These are phyloP conservation scores for Trichechus manatus DNA, from an alignment of 2,113 vertebrate genomes.

Conservation along the genomic window DNA sequence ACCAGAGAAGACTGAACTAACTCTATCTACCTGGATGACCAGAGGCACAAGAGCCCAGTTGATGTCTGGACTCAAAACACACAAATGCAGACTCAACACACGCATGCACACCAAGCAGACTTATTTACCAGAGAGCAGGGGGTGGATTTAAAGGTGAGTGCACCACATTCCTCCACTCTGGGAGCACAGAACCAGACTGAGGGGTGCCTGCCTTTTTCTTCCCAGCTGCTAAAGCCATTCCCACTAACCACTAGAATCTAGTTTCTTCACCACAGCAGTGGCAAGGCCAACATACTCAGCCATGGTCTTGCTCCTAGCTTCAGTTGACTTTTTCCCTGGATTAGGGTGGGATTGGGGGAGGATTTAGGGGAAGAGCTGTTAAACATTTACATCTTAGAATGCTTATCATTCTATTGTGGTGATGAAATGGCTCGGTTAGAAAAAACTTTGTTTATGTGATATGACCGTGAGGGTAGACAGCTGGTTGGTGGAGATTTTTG, in stretches of 20 bases:
- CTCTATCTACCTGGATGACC: not conserved
- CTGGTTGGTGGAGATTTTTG: not conserved
- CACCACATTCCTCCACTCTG: too few relatives aligned
- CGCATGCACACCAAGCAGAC: too few relatives aligned
- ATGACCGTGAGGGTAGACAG: not conserved
- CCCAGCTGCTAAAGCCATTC: not conserved
- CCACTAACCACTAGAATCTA: not conserved
- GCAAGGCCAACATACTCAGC: not conserved
- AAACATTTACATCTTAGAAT: slow-evolving; percentile 13
- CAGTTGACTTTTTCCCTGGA: not conserved
- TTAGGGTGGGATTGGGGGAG: not conserved
- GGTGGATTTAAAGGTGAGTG: too few relatives aligned
- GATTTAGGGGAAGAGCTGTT: not conserved
- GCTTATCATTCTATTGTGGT: not conserved
- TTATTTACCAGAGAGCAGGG: too few relatives aligned
- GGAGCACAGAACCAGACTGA: not conserved
- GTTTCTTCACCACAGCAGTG: not conserved
- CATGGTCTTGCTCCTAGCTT: not conserved
- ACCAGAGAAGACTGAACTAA: not conserved
- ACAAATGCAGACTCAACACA: too few relatives aligned
- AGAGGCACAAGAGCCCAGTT: not conserved
- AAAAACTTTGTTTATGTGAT: not conserved
- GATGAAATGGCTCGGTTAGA: not conserved
- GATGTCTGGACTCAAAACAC: not conserved
- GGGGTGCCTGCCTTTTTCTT: not conserved